A percentile compares a stretch with the other conserved stretches of the same genome.
These are phyloP conservation scores for Coregonus clupeaformis DNA, from an alignment of 2,113 vertebrate species.

Conservation along the genomic window DNA sequence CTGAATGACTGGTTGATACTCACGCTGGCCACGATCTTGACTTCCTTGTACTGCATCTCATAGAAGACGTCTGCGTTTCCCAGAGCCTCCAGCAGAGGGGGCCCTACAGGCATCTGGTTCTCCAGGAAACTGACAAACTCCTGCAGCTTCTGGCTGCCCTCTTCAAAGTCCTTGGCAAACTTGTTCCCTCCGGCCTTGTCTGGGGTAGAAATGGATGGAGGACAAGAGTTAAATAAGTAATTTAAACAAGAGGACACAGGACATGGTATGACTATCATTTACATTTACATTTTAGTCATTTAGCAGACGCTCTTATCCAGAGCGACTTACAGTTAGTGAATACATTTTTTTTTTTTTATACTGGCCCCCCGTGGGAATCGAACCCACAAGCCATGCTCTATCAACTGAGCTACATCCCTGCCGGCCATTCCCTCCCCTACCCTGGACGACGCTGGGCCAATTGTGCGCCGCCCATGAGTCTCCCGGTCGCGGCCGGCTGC, in stretches of 20 bases:
- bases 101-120: constrained; percentile 84
- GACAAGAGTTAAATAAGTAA: not conserved
- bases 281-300: too few species aligned
- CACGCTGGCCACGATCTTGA: constrained; percentile 97
- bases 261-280: too few species aligned
- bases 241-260: not conserved
- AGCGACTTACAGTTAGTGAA: too few species aligned
- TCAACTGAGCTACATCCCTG: too few species aligned
- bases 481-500: too few species aligned
- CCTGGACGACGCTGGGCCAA: too few species aligned
- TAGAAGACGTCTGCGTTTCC: constrained; percentile 97
- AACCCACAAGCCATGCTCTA: too few species aligned
- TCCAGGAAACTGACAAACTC: constrained; percentile 92
- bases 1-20: constrained; percentile 58
- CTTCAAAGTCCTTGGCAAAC: constrained; percentile 96
- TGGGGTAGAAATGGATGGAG: constrained; percentile 38
- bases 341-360: too few species aligned
- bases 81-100: constrained; percentile 86
- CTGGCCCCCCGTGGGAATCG: too few species aligned
- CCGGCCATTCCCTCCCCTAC: too few species aligned
- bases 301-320: too few species aligned
- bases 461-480: too few species aligned
- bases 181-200: constrained; percentile 97
- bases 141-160: constrained; percentile 90
- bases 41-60: constrained; percentile 96